Base-by-base conservation (phyloP, 2,797 vertebrate species). In the Oreochromis grahami region DNA sequence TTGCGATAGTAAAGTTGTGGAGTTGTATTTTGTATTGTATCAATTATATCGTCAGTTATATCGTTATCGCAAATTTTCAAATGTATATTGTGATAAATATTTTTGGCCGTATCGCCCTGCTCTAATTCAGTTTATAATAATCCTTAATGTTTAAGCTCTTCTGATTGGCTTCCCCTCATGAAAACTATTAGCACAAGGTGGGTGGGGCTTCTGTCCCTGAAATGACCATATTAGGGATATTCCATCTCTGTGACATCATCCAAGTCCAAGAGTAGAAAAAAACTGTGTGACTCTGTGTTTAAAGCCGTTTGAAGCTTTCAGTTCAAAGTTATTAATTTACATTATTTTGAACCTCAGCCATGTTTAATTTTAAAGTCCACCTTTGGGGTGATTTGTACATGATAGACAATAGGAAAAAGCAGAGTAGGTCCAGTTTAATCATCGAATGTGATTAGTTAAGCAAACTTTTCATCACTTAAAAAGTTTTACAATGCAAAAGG, bases 301-400 rank as follows among this genome's bases (percentile, higher is more conserved):
- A 1, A 24, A 68, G 24, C 63, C 0, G 5, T 4, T 13, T 45
- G 65, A 70, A 26, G 41, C 65, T 48, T 17, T 48, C 1, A 1
- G 24, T 48, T 72, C 41, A 72, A 26, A 29, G 14, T 43, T 21
- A 63, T 38, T 21, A 65, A 3, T 36, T 21, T 52, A 52, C n/a
- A 21, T 52, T 21, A 52, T 21, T 65, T 38, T 3, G 0, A 45
- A 43, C 5, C 2, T 72, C 24, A 5, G 9, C 41, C 24, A 72
- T 29, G 41, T 72, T 29, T 48, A 29, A 70, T 17, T 17, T 26
- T 10, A 19, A 45, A 26, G 2, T 70, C 65, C 41, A 26, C 8
- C 9, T 29, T 2, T 11, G 24, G 65, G 45, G 15, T 3, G 2
- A 14, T 68, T 17, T 19, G 24, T 45, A 15, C 0, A 3, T 26